phyloP scores from a whole-genome alignment of 2,113 vertebrate species.

The Nycticryphes semicollaris region DNA sequence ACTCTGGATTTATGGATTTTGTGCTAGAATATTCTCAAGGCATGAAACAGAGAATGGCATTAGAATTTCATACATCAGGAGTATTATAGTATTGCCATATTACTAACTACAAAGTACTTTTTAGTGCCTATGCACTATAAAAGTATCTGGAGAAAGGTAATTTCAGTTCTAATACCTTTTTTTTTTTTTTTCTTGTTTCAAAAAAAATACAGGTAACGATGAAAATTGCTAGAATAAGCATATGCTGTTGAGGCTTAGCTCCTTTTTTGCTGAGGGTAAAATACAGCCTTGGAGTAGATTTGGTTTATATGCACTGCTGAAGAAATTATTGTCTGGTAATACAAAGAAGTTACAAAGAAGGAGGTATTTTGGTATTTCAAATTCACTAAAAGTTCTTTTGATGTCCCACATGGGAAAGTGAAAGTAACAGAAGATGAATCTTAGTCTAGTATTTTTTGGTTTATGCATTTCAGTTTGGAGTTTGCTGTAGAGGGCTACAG shows the following conservation, averaged over 20 bases:
- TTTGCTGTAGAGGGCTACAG: not conserved
- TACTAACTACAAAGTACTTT: not conserved
- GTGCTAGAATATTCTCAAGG: not conserved
- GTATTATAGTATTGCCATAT: not conserved
- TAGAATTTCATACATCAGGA: not conserved
- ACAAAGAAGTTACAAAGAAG: not conserved
- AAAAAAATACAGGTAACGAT: not conserved
- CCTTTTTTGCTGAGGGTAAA: not conserved
- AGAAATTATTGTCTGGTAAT: not conserved
- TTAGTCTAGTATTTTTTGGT: not conserved
- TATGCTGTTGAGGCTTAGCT: not conserved
- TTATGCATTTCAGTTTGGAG: not conserved
- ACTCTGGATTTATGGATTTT: not conserved
- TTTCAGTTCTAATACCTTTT: not conserved
- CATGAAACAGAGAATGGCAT: not conserved
- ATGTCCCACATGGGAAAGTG: not conserved
- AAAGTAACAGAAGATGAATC: not conserved
- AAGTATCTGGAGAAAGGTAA: not conserved
- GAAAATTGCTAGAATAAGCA: not conserved
- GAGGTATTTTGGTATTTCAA: not conserved
- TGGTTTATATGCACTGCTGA: not conserved
- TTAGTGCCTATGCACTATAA: not conserved
- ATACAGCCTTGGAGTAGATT: not conserved
- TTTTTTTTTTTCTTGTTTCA: not conserved
- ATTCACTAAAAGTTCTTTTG: not conserved